Evolutionary conservation across 2,888 invertebrate genomes (phyloP).

Genomic region (Eupithecia exiguata): DNA sequence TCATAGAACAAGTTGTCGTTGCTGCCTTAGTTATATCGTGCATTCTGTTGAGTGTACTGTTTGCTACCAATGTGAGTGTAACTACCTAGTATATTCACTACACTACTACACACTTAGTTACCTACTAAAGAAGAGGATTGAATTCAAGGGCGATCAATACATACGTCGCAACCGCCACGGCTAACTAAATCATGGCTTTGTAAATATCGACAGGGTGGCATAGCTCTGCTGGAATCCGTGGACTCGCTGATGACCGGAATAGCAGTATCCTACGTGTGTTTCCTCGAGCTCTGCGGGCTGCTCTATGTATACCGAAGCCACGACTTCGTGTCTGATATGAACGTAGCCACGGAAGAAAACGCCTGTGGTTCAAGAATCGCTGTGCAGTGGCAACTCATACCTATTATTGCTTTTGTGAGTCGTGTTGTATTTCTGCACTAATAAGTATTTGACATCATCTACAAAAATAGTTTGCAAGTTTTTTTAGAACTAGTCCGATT

Average conservation of each 20-base stretch:
- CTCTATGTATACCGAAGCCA: constrained; percentile 67
- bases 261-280: constrained; percentile 60
- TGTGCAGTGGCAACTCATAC: constrained; percentile 68
- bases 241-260: constrained; percentile 65
- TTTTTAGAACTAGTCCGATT: too few species aligned
- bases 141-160: too few species aligned
- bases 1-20: constrained; percentile 68
- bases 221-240: constrained; percentile 68
- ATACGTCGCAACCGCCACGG: too few species aligned
- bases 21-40: constrained; percentile 60
- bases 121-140: too few species aligned
- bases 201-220: constrained; percentile 59
- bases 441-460: too few species aligned
- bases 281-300: constrained; percentile 64
- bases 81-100: background rate
- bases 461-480: too few species aligned
- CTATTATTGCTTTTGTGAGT: constrained; percentile 64
- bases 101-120: too few species aligned
- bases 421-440: background rate
- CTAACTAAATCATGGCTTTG: background rate
- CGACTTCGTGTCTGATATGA: constrained; percentile 73
- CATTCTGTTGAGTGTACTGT: constrained; percentile 63
- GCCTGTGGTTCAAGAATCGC: constrained; percentile 63
- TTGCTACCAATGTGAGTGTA: constrained; percentile 64
- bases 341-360: constrained; percentile 72